Percentiles rank a stretch among this genome's conserved stretches.
phyloP scores from a whole-genome alignment of 2,797 vertebrate species.

The Aphelocoma californica region DNA sequence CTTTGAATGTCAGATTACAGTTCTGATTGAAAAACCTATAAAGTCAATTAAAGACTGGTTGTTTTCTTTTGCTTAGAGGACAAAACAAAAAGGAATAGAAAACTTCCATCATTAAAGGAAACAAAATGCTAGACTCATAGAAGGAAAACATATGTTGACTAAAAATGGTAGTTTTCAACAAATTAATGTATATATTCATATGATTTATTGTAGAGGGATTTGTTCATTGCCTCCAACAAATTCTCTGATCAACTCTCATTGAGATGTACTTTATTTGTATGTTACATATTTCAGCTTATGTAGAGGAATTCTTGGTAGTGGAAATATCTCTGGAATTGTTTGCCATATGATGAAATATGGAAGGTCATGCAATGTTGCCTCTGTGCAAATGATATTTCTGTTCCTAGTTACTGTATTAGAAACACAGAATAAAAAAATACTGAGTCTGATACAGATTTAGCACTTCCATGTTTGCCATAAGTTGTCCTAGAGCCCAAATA shows the following conservation, averaged over 20 bases:
- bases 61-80: not conserved
- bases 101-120: not conserved
- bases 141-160: not conserved
- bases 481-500: not conserved
- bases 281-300: rapidly evolving
- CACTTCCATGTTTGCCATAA: not conserved
- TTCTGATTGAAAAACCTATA: not conserved
- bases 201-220: not conserved
- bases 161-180: not conserved
- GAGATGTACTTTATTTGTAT: not conserved
- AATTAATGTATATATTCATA: not conserved
- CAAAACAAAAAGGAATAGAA: not conserved
- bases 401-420: not conserved
- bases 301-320: not conserved
- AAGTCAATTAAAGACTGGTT: not conserved
- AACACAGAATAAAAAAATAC: not conserved
- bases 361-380: not conserved
- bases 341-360: not conserved
- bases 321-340: not conserved
- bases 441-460: not conserved
- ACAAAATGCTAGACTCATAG: not conserved
- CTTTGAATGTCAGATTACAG: not conserved
- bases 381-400: not conserved
- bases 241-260: not conserved
- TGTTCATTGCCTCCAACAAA: not conserved